Conservation (phyloP, 1,140 invertebrate genomes). For the Dendrolimus kikuchii region DNA sequence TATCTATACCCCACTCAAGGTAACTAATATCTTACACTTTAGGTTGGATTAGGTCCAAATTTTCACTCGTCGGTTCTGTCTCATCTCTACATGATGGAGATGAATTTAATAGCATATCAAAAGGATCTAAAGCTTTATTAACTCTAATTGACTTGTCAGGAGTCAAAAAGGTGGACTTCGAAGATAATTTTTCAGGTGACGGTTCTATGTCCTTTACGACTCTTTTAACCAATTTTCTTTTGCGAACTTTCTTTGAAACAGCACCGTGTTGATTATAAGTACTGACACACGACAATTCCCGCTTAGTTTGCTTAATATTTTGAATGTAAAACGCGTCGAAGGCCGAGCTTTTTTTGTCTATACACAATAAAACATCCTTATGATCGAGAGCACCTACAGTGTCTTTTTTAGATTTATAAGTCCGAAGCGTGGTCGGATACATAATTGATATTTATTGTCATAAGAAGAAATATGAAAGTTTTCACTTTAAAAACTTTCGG, state of each 20-base stretch:
- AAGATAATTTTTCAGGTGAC: conserved; percentile 17
- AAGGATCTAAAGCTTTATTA: conserved; percentile 47
- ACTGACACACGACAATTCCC: conserved; percentile 46
- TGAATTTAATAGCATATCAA: conserved; percentile 49
- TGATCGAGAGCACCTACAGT: conserved; percentile 37
- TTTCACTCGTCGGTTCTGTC: conserved; percentile 4
- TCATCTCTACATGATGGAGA: conserved; percentile 17
- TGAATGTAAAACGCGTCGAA: conserved; percentile 62
- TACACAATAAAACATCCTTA: conserved; percentile 35
- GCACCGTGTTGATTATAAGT: conserved; percentile 27
- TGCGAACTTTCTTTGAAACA: conserved; percentile 42
- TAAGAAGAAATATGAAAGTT: no score
- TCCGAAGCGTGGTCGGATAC: conserved; percentile 34
- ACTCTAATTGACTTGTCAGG: conserved; percentile 58
- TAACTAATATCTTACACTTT: no score
- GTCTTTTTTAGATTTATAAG: conserved; percentile 61
- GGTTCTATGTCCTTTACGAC: conserved; percentile 30
- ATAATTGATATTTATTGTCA: no score
- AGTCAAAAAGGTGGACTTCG: conserved; percentile 36
- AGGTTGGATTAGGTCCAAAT: no score
- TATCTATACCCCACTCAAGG: no score
- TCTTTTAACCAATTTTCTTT: conserved; percentile 56
- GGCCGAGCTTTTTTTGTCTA: conserved; percentile 44
- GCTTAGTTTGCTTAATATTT: conserved; percentile 61
- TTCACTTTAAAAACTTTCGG: no score